Percentiles rank a stretch among this genome's conserved stretches.
These are phyloP conservation scores for Venustoraphidia nigricollis DNA, from an alignment of 2,888 invertebrate genomes.

Conservation along the genomic window DNA sequence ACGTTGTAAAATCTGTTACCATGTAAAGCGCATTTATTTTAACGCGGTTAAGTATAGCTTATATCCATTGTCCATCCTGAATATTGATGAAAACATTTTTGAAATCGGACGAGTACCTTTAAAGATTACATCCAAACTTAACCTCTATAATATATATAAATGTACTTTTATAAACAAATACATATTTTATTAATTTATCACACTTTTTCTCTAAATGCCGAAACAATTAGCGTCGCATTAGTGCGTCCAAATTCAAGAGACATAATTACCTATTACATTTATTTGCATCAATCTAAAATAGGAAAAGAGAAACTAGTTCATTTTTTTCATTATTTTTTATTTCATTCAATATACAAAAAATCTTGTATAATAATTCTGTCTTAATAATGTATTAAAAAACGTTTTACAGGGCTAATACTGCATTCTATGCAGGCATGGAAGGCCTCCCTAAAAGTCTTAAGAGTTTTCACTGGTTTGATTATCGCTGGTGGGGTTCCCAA, in stretches of 20 bases:
- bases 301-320: no score
- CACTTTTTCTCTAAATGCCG: conserved; percentile 23
- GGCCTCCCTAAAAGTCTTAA: conserved; percentile 26
- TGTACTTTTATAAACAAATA: not conserved
- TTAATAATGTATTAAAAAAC: conserved; percentile 19
- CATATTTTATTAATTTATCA: conserved; percentile 9
- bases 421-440: conserved; percentile 25
- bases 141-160: no score
- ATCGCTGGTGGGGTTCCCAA: not conserved
- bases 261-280: no score
- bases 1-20: no score
- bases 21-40: no score
- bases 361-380: not conserved
- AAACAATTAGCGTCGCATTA: conserved; percentile 72
- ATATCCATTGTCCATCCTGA: no score
- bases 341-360: not conserved
- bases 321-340: not conserved
- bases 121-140: no score
- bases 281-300: no score
- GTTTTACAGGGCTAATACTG: conserved; percentile 25
- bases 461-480: conserved; percentile 11
- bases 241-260: conserved; percentile 99
- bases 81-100: no score
- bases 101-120: no score
- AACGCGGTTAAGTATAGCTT: no score